Evolutionary conservation across 37 sponge, comb jelly and placozoan genomes (phyloP).

Genomic region (Axinella damicornis): DNA sequence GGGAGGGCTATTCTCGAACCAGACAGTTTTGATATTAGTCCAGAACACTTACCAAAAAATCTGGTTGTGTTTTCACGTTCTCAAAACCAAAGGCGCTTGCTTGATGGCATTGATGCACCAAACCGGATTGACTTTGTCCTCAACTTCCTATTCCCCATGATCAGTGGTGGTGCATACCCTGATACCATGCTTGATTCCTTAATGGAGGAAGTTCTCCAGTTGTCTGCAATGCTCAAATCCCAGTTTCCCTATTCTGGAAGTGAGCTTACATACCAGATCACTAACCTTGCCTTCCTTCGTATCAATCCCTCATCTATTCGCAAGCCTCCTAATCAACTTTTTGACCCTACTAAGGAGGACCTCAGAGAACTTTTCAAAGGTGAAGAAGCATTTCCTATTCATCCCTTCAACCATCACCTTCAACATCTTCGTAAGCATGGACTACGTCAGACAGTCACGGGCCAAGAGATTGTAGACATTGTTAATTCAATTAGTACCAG

Average conservation of each 20-base stretch:
- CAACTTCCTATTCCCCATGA: background rate
- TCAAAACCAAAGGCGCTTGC: no score
- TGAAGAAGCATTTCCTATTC: constrained; percentile 54
- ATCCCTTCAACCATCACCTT: constrained; percentile 16
- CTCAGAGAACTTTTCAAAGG: constrained; percentile 28
- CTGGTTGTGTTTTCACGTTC: constrained; percentile 2
- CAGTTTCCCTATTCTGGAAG: background rate
- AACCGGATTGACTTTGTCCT: background rate
- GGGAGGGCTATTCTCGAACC: background rate
- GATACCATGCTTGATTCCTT: no score
- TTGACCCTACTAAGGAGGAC: constrained; percentile 24
- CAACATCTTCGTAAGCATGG: constrained; percentile 2
- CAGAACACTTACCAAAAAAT: background rate
- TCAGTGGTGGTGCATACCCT: background rate
- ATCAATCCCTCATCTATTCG: no score
- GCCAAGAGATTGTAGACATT: constrained; percentile 40
- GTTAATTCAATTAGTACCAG: constrained; percentile 7
- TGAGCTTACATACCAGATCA: background rate
- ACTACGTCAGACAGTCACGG: constrained; percentile 20
- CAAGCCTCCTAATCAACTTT: no score
- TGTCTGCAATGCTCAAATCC: no score
- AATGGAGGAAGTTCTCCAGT: no score
- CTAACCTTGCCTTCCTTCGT: no score
- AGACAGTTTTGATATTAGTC: background rate
- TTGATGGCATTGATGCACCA: no score